These are phyloP conservation scores for Esox niger DNA, from an alignment of 2,113 vertebrate species.

Conservation along the genomic window DNA sequence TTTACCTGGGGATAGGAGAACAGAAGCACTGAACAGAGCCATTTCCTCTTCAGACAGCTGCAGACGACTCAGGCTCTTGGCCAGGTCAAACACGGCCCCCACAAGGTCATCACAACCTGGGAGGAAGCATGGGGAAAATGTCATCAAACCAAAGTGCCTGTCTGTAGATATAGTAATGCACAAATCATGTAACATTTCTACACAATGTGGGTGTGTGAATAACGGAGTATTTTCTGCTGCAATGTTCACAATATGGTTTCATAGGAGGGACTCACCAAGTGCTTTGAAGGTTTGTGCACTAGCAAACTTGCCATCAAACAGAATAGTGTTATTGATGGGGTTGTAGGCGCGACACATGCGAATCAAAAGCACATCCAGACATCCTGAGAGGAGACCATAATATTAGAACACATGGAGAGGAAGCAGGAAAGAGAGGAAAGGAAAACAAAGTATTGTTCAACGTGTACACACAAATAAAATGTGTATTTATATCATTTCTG, in stretches of 20 bases:
- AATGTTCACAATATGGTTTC: neutral
- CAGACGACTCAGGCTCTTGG: conserved; percentile 79
- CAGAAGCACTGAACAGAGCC: conserved; percentile 82
- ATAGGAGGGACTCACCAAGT: conserved; percentile 75
- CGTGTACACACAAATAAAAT: conserved; percentile 17
- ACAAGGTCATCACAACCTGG: conserved; percentile 88
- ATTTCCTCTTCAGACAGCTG: conserved; percentile 87
- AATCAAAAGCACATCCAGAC: conserved; percentile 86
- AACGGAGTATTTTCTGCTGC: neutral
- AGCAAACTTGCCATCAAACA: conserved; percentile 86
- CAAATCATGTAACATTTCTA: neutral
- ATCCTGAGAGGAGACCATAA: conserved; percentile 70
- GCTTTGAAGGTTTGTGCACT: conserved; percentile 83
- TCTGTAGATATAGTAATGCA: neutral
- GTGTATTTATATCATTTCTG: neutral
- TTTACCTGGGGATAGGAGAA: conserved; percentile 86
- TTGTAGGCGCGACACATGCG: conserved; percentile 87
- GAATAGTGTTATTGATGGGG: conserved; percentile 83
- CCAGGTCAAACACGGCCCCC: conserved; percentile 79
- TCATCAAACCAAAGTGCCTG: neutral
- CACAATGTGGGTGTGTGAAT: conserved; percentile 2
- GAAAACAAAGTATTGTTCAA: neutral
- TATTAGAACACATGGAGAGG: conserved; percentile 19
- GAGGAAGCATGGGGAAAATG: neutral
- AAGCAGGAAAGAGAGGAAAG: neutral